These are phyloP conservation scores for Syngnathus typhle DNA, from an alignment of 2,113 vertebrate species.

Conservation along the genomic window DNA sequence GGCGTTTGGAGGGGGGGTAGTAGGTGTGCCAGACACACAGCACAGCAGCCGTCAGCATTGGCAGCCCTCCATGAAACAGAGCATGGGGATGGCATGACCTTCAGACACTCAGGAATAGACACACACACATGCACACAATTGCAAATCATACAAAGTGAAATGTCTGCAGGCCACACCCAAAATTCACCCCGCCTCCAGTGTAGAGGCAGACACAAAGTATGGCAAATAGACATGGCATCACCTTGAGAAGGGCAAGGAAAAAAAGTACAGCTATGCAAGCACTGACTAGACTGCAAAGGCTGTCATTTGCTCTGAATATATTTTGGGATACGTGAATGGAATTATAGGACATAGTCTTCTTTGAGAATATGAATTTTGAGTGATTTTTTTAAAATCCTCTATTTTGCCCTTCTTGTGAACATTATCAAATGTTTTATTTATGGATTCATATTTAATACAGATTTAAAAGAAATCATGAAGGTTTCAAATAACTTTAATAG, in stretches of 20 bases:
- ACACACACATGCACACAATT: slow-evolving; percentile 1
- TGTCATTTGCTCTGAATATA: neutral
- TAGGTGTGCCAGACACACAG: slow-evolving; percentile 50
- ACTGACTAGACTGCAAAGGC: slow-evolving; percentile 4
- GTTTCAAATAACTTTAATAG: neutral
- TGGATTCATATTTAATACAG: neutral
- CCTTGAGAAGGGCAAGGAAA: slow-evolving; percentile 30
- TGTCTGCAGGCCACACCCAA: slow-evolving; percentile 36
- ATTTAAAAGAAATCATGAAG: neutral
- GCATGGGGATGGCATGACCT: slow-evolving; percentile 56
- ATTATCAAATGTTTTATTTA: neutral
- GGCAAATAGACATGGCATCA: slow-evolving; percentile 6
- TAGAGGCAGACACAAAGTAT: slow-evolving; percentile 14
- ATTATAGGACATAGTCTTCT: too few species aligned
- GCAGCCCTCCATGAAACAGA: slow-evolving; percentile 50
- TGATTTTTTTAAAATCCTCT: too few species aligned
- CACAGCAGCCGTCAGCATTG: slow-evolving; percentile 51
- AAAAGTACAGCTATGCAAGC: slow-evolving; percentile 5
- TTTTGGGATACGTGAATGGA: too few species aligned
- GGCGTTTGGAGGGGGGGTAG: neutral
- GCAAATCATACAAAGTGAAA: slow-evolving; percentile 29
- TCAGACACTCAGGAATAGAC: slow-evolving; percentile 34
- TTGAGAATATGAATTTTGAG: too few species aligned
- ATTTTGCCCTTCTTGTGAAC: too few species aligned
- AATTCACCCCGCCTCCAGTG: slow-evolving; percentile 26